Evolutionary conservation across 2,797 vertebrate genomes (phyloP).

Genomic region (Mycteria americana): DNA sequence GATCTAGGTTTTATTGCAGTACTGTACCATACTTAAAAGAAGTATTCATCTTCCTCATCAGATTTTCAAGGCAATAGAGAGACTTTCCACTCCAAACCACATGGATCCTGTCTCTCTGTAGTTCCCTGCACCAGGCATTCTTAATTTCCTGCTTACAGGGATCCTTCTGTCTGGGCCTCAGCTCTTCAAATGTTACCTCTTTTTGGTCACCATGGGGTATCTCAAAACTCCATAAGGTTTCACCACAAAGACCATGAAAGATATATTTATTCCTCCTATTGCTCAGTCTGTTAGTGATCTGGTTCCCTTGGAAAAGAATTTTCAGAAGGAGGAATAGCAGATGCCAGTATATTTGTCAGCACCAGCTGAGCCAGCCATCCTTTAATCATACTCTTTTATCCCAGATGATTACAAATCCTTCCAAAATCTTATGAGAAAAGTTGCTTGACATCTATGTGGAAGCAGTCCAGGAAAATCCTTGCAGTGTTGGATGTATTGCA

Average conservation of each 20-base stretch:
- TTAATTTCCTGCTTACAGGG: slow-evolving; percentile 40
- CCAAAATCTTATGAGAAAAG: slow-evolving; percentile 42
- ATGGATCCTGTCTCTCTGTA: not conserved
- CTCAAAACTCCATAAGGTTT: slow-evolving; percentile 31
- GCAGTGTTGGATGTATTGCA: not conserved
- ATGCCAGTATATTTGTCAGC: slow-evolving; percentile 60
- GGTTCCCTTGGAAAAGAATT: slow-evolving; percentile 21
- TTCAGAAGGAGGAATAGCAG: slow-evolving; percentile 49
- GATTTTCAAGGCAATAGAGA: not conserved
- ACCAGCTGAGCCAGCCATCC: slow-evolving; percentile 36
- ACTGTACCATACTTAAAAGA: not conserved
- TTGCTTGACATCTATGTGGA: slow-evolving; percentile 43
- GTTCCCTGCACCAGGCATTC: not conserved
- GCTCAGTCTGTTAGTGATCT: slow-evolving; percentile 43
- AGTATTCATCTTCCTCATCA: not conserved
- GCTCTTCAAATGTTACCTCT: not conserved
- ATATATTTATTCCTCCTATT: slow-evolving; percentile 15
- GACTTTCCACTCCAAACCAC: not conserved
- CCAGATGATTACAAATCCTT: slow-evolving; percentile 53
- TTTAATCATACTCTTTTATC: slow-evolving; percentile 53
- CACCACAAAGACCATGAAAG: slow-evolving; percentile 16
- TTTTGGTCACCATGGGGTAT: not conserved
- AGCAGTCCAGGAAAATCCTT: slow-evolving; percentile 46
- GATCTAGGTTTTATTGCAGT: not conserved
- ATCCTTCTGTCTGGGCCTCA: slow-evolving; percentile 1